A percentile compares a stretch with the other conserved stretches of the same genome.
phyloP scores from a whole-genome alignment of 2,113 vertebrate genomes.

The Ammospiza caudacuta region DNA sequence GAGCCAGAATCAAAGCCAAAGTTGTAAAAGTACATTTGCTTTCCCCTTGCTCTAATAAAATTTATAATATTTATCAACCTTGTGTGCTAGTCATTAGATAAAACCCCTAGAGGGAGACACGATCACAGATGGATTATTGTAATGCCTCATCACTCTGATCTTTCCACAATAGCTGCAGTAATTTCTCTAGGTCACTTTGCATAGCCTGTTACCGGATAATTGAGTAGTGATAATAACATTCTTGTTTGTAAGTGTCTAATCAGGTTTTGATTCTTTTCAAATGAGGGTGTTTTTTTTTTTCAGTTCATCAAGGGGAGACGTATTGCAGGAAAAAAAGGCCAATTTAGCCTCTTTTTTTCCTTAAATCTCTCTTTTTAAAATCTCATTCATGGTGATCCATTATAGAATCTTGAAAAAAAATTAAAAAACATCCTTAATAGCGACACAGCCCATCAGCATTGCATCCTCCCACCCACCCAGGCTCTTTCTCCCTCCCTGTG shows the following conservation, averaged over 20 bases:
- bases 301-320: not conserved
- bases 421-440: not conserved
- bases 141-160: conserved; percentile 24
- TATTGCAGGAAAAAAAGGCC: not conserved
- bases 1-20: not conserved
- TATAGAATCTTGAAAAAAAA: not conserved
- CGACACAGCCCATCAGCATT: not conserved
- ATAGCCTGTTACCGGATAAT: conserved; percentile 36
- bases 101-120: conserved; percentile 67
- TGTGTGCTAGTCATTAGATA: conserved; percentile 25
- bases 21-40: not conserved
- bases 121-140: conserved; percentile 39
- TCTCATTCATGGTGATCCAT: not conserved
- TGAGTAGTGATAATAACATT: not conserved
- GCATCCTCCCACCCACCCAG: not conserved
- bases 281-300: not conserved
- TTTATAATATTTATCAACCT: conserved; percentile 15
- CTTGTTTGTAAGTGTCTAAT: conserved; percentile 27
- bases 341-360: not conserved
- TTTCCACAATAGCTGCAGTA: not conserved
- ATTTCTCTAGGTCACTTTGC: conserved; percentile 47
- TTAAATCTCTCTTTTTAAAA: not conserved
- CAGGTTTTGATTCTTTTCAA: not conserved
- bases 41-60: conserved; percentile 1
- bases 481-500: not conserved